phyloP scores from a whole-genome alignment of 2,113 vertebrate genomes.

The Cariama cristata region DNA sequence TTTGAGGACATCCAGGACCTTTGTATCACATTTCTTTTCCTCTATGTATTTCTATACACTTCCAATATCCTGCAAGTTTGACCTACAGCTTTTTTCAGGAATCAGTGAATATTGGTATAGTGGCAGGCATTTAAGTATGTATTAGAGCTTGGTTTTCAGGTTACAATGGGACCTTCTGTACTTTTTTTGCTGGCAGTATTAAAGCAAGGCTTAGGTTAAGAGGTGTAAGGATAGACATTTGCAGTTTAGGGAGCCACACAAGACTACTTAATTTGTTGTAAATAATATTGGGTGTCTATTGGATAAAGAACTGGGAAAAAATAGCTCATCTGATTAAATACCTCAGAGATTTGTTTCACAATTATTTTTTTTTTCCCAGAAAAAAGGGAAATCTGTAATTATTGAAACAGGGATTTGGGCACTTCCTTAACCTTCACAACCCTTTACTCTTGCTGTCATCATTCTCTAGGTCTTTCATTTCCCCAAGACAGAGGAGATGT shows the following conservation, averaged over 20 bases:
- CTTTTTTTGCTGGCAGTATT: background rate
- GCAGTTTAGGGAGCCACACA: background rate
- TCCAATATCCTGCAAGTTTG: background rate
- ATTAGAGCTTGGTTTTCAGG: background rate
- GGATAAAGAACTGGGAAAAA: background rate
- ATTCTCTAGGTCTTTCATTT: background rate
- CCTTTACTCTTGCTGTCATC: background rate
- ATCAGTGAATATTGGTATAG: background rate
- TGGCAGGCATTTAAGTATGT: background rate
- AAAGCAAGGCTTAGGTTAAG: background rate
- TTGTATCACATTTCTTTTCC: background rate
- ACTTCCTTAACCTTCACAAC: background rate
- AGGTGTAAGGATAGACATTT: background rate
- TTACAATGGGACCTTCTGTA: background rate
- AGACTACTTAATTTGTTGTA: background rate
- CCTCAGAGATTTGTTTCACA: background rate
- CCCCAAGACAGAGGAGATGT: background rate
- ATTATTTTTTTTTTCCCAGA: background rate
- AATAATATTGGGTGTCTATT: background rate
- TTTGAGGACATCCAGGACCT: background rate
- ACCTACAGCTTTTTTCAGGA: background rate
- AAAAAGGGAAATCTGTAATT: background rate
- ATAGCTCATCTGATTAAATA: background rate
- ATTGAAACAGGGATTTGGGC: background rate
- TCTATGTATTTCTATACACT: background rate